phyloP scores from a whole-genome alignment of 2,888 invertebrate species.

The Psylliodes chrysocephalus region DNA sequence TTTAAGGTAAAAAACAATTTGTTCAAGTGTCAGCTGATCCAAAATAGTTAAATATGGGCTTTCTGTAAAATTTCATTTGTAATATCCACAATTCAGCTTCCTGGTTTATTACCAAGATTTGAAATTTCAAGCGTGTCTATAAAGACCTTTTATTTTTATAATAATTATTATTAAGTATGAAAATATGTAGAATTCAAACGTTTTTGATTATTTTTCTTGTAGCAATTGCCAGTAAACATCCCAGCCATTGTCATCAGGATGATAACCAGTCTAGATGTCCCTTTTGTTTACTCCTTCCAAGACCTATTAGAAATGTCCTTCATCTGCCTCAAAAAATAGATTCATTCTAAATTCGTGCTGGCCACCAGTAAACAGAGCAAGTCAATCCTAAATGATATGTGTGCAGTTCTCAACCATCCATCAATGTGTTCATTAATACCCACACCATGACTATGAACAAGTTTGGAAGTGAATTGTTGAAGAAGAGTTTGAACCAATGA shows the following conservation, averaged over 20 bases:
- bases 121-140: no score
- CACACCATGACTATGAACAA: constrained; percentile 84
- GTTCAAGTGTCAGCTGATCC: no score
- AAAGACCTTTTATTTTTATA: no score
- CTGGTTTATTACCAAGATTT: no score
- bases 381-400: constrained; percentile 95
- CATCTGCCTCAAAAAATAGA: constrained; percentile 79
- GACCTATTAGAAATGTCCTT: constrained; percentile 76
- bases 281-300: constrained; percentile 78
- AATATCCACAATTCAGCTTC: no score
- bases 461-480: constrained; percentile 85
- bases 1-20: no score
- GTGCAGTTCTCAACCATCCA: constrained; percentile 91
- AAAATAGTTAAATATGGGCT: no score
- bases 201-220: no score
- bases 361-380: constrained; percentile 75
- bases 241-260: constrained; percentile 98
- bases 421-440: constrained; percentile 82
- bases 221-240: constrained; percentile 99
- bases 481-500: constrained; percentile 84
- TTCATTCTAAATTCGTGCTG: constrained; percentile 79
- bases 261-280: constrained; percentile 92
- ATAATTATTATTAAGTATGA: no score
- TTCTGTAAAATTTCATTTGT: no score
- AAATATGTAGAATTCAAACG: no score